A percentile compares a stretch with the other conserved stretches of the same genome.
phyloP scores from a whole-genome alignment of 2,797 vertebrate species.

The Echeneis naucrates region DNA sequence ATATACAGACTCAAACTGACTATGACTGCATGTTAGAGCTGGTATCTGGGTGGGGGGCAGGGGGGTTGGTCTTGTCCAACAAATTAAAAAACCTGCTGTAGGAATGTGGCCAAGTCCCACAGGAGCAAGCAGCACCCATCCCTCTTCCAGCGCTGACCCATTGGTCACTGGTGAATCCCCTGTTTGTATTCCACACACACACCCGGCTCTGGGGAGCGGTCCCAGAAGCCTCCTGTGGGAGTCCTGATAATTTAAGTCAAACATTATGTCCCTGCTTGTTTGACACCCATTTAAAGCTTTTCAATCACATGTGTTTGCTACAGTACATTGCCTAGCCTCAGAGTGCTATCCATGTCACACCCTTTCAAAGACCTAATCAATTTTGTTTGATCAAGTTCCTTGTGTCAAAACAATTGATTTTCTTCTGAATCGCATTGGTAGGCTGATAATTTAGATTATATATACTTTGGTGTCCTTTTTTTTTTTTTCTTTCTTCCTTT shows the following conservation, averaged over 20 bases:
- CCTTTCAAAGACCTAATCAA: slow-evolving; percentile 72
- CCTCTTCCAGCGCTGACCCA: slow-evolving; percentile 71
- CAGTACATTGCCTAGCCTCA: slow-evolving; percentile 67
- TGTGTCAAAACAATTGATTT: slow-evolving; percentile 72
- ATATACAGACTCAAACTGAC: slow-evolving; percentile 43
- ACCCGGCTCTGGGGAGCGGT: slow-evolving; percentile 70
- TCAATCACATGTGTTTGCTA: slow-evolving; percentile 80
- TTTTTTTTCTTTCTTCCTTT: too few relatives aligned
- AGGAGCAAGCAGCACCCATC: slow-evolving; percentile 56
- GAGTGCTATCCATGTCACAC: slow-evolving; percentile 61
- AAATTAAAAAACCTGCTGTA: slow-evolving; percentile 77
- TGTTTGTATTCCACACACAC: slow-evolving; percentile 80
- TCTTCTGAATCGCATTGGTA: slow-evolving; percentile 40
- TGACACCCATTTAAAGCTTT: slow-evolving; percentile 82
- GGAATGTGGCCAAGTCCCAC: slow-evolving; percentile 77
- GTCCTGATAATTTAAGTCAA: slow-evolving; percentile 83
- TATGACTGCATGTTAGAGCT: slow-evolving; percentile 65
- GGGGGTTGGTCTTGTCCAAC: slow-evolving; percentile 61
- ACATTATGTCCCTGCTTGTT: slow-evolving; percentile 82
- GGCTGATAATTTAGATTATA: slow-evolving; percentile 41
- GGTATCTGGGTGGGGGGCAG: slow-evolving; percentile 48
- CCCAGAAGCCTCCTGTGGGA: slow-evolving; percentile 74
- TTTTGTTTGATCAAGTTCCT: slow-evolving; percentile 72
- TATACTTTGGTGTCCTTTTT: slow-evolving; percentile 15
- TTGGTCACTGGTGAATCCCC: slow-evolving; percentile 78